These are phyloP conservation scores for Thecophora atra DNA, from an alignment of 2,888 invertebrate genomes.

Conservation along the genomic window DNA sequence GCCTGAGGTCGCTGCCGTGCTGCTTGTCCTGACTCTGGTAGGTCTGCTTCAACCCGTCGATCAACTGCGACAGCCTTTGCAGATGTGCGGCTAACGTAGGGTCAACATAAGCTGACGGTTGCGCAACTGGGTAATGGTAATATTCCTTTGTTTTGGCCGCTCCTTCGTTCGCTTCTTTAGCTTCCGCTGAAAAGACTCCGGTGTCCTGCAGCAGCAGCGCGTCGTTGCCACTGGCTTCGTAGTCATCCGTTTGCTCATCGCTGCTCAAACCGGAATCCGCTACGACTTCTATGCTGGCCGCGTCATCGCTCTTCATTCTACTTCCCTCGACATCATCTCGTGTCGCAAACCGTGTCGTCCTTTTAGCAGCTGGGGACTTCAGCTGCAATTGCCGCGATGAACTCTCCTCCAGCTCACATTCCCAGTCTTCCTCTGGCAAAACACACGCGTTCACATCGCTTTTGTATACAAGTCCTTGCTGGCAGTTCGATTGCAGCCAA, in stretches of 20 bases:
- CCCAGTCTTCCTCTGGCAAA: conserved; percentile 66
- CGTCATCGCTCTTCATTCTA: background rate
- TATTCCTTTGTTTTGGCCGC: conserved; percentile 38
- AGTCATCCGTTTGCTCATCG: conserved; percentile 49
- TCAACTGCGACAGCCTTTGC: conserved; percentile 63
- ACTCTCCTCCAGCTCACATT: conserved; percentile 56
- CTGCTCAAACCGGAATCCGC: conserved; percentile 48
- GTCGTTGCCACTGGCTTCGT: conserved; percentile 59
- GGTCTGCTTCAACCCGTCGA: conserved; percentile 62
- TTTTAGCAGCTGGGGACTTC: background rate
- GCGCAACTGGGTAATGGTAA: conserved; percentile 26
- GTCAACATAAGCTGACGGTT: conserved; percentile 53
- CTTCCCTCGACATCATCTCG: conserved; percentile 44
- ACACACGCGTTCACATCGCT: conserved; percentile 62
- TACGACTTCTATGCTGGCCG: conserved; percentile 48
- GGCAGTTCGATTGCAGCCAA: conserved; percentile 63
- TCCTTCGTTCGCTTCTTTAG: conserved; percentile 46
- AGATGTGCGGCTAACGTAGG: conserved; percentile 61
- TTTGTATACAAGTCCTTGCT: conserved; percentile 63
- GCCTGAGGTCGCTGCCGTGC: conserved; percentile 55
- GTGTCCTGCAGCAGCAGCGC: conserved; percentile 52
- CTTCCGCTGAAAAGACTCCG: conserved; percentile 49
- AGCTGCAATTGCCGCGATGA: background rate
- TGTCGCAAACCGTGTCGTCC: conserved; percentile 48
- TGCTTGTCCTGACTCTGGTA: conserved; percentile 55